Evolutionary conservation across 2,113 vertebrate species (phyloP), one percentile per base, ranked within the genome.

Genomic region (Pelobates fuscus): DNA sequence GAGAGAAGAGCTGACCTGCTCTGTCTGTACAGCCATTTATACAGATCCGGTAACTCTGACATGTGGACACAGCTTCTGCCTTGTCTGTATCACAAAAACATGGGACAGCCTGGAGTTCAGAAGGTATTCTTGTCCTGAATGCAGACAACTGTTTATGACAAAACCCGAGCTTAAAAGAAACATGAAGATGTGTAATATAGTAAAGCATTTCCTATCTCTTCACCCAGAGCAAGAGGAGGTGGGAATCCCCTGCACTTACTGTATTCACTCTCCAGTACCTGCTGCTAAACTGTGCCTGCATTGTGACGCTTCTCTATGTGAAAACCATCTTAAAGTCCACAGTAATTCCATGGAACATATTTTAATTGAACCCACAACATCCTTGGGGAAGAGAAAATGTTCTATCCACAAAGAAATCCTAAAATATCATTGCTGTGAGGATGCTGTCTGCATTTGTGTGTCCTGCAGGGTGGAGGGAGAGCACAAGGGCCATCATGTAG

Each of bases 11-110:
- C 7, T 78, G 44, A 64, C 18, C 18, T 94, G 93, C 82, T 79
- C 93, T 0, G 84, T 94, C 23, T 94, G 94, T 76, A 81, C 93
- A 88, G 93, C 93, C 21, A 87, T 83, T 6, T 77, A 94, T 52
- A 83, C 78, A 49, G 89, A 93, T 8, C 92, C 93, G 0, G 87
- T 92, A 8, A 93, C 92, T 1, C 82, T 94, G 10, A n/a, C n/a
- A n/a, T n/a, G n/a, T n/a, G n/a, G n/a, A n/a, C n/a, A n/a, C n/a
- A n/a, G n/a, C n/a, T n/a, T 93, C 87, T 93, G 94, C 78, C 79
- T 85, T 64, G n/a, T 20, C 17, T 94, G 93, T 71, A 93, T 94
- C 79, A 81, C 88, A 7, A 84, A 78, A 14, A 88, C 92, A 65
- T 94, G 92, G 85, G 91, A 92, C 71, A 82, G 82, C 55, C 67